Base-by-base conservation (phyloP, 2,113 vertebrate genomes). In the Petaurus breviceps region DNA sequence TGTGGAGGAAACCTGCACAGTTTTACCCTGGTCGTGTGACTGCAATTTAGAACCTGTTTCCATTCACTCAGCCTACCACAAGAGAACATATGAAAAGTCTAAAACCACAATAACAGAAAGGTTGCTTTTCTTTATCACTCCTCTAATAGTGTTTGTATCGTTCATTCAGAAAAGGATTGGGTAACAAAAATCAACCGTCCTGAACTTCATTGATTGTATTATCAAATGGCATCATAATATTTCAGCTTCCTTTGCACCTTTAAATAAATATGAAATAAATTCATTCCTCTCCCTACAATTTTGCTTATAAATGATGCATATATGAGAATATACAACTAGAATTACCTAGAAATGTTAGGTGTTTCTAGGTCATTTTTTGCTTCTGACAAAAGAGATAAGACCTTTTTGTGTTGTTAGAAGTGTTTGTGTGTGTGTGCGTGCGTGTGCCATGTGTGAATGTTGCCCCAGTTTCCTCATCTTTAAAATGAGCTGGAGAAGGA, bases 1-100 rank as follows among this genome's bases (percentile, higher is more conserved):
- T 98, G 91, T 97, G 98, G 98, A 97, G 96, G 94, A 98, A 98
- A 98, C 97, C 96, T 97, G 94, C 23, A 96, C 51, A 93, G 54
- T 94, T 96, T 94, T 24, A 97, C 96, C 96, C 97, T 97, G 91
- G 68, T 94, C 28, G 0, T 97, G 96, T 96, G 93, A 93, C 95
- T 95, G 93, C 96, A 96, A 97, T 98, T 97, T 97, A 97, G 95
- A 98, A 96, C 89, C 92, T 89, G 92, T 97, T 98, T 96, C 92
- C 68, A 94, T 97, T 96, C 24, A 52, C 55, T 96, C 55, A 90
- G 90, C 95, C 91, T 95, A 91, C 89, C 93, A 89, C 0, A 94
- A 68, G 90, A 91, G 84, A 95, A 97, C 43, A 25, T 24, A 93
- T 0, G n/a, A 97, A 98, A 97, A 90, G 46, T 3, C 93, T 37